Percentiles rank a stretch among this genome's conserved stretches.
phyloP scores from a whole-genome alignment of 2,888 invertebrate species.

The Nyleta sp. region DNA sequence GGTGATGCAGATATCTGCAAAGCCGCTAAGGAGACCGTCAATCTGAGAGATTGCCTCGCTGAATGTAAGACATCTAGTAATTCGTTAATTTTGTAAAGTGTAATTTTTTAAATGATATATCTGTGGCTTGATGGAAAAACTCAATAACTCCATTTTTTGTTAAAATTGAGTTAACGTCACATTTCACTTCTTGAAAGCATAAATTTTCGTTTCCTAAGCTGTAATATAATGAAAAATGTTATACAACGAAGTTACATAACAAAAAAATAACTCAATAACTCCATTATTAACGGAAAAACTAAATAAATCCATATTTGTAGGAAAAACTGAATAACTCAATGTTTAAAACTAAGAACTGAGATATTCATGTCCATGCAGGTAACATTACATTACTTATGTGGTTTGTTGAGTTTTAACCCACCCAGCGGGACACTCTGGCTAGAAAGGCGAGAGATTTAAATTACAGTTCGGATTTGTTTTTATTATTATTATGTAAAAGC shows the following conservation, averaged over 20 bases:
- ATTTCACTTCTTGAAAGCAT: background rate
- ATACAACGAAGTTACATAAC: background rate
- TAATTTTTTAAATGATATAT: too few species aligned
- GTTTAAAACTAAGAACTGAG: conserved; percentile 8
- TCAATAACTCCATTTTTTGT: conserved; percentile 5
- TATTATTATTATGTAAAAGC: too few species aligned
- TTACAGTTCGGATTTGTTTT: too few species aligned
- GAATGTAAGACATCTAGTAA: too few species aligned
- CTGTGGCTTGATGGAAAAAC: conserved; percentile 14
- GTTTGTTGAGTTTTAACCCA: too few species aligned
- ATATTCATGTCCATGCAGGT: background rate
- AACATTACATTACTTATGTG: background rate
- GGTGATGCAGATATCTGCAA: too few species aligned
- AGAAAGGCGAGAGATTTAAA: too few species aligned
- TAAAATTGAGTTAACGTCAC: background rate
- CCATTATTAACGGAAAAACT: conserved; percentile 6
- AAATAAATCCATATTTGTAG: conserved; percentile 7
- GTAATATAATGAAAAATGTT: background rate
- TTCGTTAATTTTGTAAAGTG: too few species aligned
- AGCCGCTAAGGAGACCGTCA: too few species aligned
- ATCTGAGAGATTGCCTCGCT: too few species aligned
- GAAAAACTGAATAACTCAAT: conserved; percentile 6
- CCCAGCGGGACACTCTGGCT: too few species aligned
- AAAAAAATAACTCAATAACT: conserved; percentile 4
- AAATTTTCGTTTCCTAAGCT: background rate